Percentiles rank a stretch among this genome's conserved stretches.
Evolutionary conservation across 2,888 invertebrate species (phyloP).

Genomic region (Callyntrura guangdongensis): DNA sequence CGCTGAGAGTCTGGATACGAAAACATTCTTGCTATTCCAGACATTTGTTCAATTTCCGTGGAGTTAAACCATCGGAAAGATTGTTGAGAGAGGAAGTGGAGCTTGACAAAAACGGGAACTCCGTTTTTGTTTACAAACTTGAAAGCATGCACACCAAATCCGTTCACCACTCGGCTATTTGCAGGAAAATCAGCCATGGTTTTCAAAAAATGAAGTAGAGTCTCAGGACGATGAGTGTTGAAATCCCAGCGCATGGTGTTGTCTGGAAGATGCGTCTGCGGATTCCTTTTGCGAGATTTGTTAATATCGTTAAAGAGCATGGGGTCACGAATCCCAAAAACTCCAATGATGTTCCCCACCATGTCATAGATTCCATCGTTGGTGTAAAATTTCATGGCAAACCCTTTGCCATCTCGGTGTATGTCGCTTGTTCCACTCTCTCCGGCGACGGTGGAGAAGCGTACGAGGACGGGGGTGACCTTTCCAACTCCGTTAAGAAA

Average conservation of each 20-base stretch:
- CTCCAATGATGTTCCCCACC: conserved; percentile 96
- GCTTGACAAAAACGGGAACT: conserved; percentile 93
- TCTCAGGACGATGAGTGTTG: conserved; percentile 94
- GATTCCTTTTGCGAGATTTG: conserved; percentile 98
- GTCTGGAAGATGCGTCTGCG: conserved; percentile 95
- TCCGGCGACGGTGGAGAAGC: conserved; percentile 96
- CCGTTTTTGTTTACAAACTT: conserved; percentile 92
- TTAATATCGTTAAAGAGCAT: conserved; percentile 97
- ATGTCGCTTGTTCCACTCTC: conserved; percentile 90
- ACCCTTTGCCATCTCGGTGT: conserved; percentile 87
- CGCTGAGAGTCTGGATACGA: conserved; percentile 72
- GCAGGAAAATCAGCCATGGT: conserved; percentile 96
- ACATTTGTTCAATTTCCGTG: conserved; percentile 88
- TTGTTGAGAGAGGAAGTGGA: conserved; percentile 90
- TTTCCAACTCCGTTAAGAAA: conserved; percentile 93
- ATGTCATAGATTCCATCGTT: conserved; percentile 97
- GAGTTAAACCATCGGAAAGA: conserved; percentile 92
- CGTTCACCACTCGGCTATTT: conserved; percentile 97
- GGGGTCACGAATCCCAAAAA: conserved; percentile 97
- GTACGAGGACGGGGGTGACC: conserved; percentile 91
- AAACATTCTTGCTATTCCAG: conserved; percentile 86
- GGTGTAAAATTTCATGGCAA: conserved; percentile 97
- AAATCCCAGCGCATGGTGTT: conserved; percentile 99
- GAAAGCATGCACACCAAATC: conserved; percentile 97
- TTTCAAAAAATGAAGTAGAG: conserved; percentile 93